These are phyloP conservation scores for Plectrocnemia conspersa DNA, from an alignment of 1,140 invertebrate genomes.

Conservation along the genomic window DNA sequence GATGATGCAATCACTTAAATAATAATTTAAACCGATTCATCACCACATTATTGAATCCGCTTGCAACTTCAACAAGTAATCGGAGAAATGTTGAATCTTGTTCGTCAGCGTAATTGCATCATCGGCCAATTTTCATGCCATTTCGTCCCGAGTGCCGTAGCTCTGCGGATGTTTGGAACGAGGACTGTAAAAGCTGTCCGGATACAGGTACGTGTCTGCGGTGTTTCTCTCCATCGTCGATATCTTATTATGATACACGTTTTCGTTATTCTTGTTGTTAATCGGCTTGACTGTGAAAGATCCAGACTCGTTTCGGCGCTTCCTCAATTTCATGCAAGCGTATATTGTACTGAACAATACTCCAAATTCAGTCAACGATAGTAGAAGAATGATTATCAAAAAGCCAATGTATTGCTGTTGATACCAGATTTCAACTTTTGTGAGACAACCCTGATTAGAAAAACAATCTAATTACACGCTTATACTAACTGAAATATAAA, in stretches of 20 bases:
- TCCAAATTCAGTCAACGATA: slow-evolving; percentile 65
- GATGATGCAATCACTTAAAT: slow-evolving; percentile 12
- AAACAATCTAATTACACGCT: slow-evolving; percentile 30
- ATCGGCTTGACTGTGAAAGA: slow-evolving; percentile 42
- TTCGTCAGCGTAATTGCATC: slow-evolving; percentile 52
- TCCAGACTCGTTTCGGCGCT: slow-evolving; percentile 40
- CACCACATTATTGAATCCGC: slow-evolving; percentile 52
- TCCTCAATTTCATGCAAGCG: slow-evolving; percentile 58
- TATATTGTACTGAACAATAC: slow-evolving; percentile 65
- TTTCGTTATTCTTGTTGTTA: slow-evolving; percentile 42
- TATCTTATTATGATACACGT: slow-evolving; percentile 46
- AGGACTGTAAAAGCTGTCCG: slow-evolving; percentile 50
- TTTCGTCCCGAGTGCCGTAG: slow-evolving; percentile 46
- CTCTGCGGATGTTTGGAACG: slow-evolving; percentile 46
- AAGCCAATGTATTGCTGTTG: slow-evolving; percentile 70
- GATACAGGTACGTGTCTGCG: slow-evolving; percentile 47
- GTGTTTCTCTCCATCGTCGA: slow-evolving; percentile 41
- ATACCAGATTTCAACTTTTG: slow-evolving; percentile 70
- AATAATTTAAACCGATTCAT: slow-evolving; percentile 6
- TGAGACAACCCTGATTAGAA: slow-evolving; percentile 63
- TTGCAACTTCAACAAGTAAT: slow-evolving; percentile 48
- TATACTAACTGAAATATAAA: no score
- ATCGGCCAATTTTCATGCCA: slow-evolving; percentile 52
- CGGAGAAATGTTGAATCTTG: slow-evolving; percentile 49
- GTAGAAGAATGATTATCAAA: slow-evolving; percentile 58